These are phyloP conservation scores for Oncorhynchus mykiss DNA, from an alignment of 2,113 vertebrate species.

Conservation along the genomic window DNA sequence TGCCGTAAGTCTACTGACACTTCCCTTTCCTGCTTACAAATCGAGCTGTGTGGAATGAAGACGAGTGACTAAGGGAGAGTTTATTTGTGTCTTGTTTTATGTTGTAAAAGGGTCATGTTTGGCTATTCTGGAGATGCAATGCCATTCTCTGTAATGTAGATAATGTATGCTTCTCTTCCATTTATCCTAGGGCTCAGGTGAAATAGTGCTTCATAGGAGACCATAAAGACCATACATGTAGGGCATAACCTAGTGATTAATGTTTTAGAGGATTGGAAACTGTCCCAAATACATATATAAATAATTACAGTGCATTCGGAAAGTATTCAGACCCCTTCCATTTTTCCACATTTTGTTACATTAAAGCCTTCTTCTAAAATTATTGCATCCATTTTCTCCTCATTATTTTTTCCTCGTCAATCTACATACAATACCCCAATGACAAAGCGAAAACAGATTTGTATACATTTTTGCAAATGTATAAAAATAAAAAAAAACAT, in stretches of 20 bases:
- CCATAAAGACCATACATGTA: neutral
- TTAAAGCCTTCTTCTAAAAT: no score
- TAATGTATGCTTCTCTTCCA: neutral
- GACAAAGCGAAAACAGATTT: no score
- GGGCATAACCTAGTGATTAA: neutral
- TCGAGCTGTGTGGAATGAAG: constrained; percentile 13
- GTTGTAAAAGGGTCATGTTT: neutral
- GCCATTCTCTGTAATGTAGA: neutral
- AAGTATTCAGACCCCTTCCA: no score
- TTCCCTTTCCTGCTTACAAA: constrained; percentile 13
- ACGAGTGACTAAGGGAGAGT: neutral
- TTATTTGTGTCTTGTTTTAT: neutral
- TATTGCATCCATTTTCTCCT: no score
- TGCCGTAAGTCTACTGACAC: constrained; percentile 37
- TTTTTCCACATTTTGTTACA: no score
- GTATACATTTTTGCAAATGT: no score
- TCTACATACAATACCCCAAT: no score
- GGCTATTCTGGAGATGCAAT: neutral
- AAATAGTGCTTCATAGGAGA: neutral
- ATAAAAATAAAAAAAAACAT: no score
- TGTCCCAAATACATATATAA: no score
- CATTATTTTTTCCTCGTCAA: no score
- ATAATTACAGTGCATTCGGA: no score
- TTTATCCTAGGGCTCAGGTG: neutral
- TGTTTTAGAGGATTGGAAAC: no score